Evolutionary conservation across 1,140 invertebrate species (phyloP).

Genomic region (Tribolium madens): DNA sequence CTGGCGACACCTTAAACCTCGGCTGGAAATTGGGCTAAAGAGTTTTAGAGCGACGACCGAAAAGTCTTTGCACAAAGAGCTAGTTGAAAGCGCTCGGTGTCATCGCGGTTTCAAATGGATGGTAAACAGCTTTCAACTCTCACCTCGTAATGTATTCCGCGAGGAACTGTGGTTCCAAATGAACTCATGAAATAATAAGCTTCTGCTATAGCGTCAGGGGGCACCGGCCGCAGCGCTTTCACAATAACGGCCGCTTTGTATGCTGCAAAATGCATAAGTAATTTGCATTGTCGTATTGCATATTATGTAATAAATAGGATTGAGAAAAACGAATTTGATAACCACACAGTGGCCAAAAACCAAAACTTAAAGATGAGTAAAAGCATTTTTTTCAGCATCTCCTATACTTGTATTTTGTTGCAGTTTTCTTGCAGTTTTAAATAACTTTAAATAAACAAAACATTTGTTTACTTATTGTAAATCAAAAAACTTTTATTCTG

Average conservation of each 20-base stretch:
- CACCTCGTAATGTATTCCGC: slow-evolving; percentile 37
- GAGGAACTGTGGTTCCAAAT: slow-evolving; percentile 31
- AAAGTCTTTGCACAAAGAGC: background rate
- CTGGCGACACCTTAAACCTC: slow-evolving; percentile 57
- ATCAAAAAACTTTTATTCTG: too few relatives aligned
- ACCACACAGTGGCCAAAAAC: too few relatives aligned
- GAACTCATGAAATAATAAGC: slow-evolving; percentile 45
- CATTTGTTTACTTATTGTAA: too few relatives aligned
- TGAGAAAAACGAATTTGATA: background rate
- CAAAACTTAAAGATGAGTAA: too few relatives aligned
- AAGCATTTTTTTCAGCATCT: too few relatives aligned
- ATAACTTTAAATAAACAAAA: too few relatives aligned
- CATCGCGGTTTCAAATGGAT: slow-evolving; percentile 26
- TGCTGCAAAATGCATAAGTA: slow-evolving; percentile 30
- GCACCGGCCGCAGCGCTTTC: background rate
- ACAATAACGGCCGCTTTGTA: slow-evolving; percentile 7
- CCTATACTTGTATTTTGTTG: too few relatives aligned
- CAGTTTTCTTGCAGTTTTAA: too few relatives aligned
- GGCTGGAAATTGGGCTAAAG: background rate
- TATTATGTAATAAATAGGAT: background rate
- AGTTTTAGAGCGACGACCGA: background rate
- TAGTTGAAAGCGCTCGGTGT: slow-evolving; percentile 15
- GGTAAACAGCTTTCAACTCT: slow-evolving; percentile 37
- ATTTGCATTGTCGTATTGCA: slow-evolving; percentile 23
- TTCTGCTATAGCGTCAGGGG: background rate